Evolutionary conservation across 1,140 invertebrate species (phyloP), one percentile per base, ranked within the genome.

Genomic region (Papilio polytes): DNA sequence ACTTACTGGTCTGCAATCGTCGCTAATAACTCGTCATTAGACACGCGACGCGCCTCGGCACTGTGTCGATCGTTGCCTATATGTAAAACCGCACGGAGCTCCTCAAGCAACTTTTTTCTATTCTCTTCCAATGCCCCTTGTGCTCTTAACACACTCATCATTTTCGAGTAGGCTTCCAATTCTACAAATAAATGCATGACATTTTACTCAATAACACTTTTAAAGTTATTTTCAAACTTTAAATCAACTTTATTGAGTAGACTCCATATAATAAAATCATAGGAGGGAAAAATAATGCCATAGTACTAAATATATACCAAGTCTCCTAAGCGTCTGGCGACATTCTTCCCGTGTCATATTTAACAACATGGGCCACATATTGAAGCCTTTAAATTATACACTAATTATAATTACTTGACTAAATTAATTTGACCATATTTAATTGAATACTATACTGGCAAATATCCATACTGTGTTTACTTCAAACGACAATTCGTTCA

Each of bases 51-150:
- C 85, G 98, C 96, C 96, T 99, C 98, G 82, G 98, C 98, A 85
- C 97, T 97, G 94, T 99, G 98, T 85, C 98, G 96, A 93, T 99
- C 98, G 89, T 97, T 96, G 74, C 98, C 97, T 91, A 99, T 98
- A 94, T 98, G 98, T 85, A 99, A 96, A 90, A 97, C 96, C 89
- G 96, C 96, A 87, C 97, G 97, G 81, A 98, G 94, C 90, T 99
- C 98, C 91, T 97, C 97, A 66, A 99, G 95, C 82, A 98, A 95
- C 92, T 97, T 98, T 91, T 97, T 97, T 96, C 98, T 98, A 84
- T 97, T 97, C 88, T 96, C 97, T 87, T 96, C 98, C 56, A 99
- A 96, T 89, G 97, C 96, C 80, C 98, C 98, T 95, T 99, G 98
- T 88, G 98, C 98, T 95, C 98, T 96, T 92, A 99, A 97, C 83